A percentile compares a stretch with the other conserved stretches of the same genome.
phyloP scores from a whole-genome alignment of 1,140 invertebrate species.

The Caenorhabditis elegans region WBcel235 BX284605.5:5465001-5465500 shows the following conservation, averaged over 20 bases:
- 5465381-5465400: neutral
- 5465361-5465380: neutral
- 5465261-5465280: neutral
- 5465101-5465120: neutral
- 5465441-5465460: too few relatives aligned
- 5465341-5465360: neutral
- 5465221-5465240: too few relatives aligned
- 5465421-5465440: too few relatives aligned
- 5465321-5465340: neutral
- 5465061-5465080: neutral
- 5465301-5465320: neutral
- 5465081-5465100: neutral
- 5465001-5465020: neutral
- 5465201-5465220: too few relatives aligned
- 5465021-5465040: neutral
- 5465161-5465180: neutral
- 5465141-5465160: neutral
- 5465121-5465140: neutral
- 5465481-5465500: too few relatives aligned
- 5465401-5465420: neutral
- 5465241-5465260: neutral
- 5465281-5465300: neutral
- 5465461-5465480: too few relatives aligned
- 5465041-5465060: neutral
- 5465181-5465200: neutral